Evolutionary conservation across 2,113 vertebrate genomes (phyloP).

Genomic region (Parotia lawesii): DNA sequence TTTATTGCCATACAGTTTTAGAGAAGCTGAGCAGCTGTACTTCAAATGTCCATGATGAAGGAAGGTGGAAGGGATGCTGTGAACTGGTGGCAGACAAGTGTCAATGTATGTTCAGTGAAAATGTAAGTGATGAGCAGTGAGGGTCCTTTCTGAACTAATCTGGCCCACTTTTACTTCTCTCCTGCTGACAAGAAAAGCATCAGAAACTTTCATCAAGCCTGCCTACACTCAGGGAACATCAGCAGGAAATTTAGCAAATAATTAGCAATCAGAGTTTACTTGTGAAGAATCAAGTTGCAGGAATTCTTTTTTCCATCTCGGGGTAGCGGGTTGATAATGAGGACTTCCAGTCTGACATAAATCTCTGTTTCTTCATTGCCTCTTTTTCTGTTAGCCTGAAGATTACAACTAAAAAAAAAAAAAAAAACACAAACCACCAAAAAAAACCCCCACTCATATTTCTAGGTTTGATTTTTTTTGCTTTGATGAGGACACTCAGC

Average conservation of each 20-base stretch:
- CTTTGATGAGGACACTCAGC: conserved; percentile 25
- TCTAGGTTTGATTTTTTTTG: neutral
- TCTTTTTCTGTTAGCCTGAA: neutral
- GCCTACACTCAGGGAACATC: conserved; percentile 16
- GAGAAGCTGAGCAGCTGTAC: neutral
- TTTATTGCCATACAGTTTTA: neutral
- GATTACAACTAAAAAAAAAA: neutral
- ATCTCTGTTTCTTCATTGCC: neutral
- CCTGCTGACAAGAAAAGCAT: conserved; percentile 17
- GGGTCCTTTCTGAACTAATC: neutral
- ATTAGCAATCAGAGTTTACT: conserved; percentile 53
- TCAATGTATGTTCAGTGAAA: neutral
- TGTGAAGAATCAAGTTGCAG: neutral
- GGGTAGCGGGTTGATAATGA: neutral
- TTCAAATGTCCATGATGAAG: neutral
- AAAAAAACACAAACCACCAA: neutral
- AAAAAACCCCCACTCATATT: neutral
- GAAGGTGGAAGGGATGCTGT: neutral
- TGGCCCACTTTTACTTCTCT: conserved; percentile 16
- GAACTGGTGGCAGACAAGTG: neutral
- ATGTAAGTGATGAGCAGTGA: neutral
- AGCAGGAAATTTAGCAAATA: conserved; percentile 51
- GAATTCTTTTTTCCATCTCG: neutral
- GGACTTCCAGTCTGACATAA: neutral
- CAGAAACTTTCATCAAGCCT: conserved; percentile 49